Percentiles rank a stretch among this genome's conserved stretches.
These are phyloP conservation scores for Carassius carassius DNA, from an alignment of 2,113 vertebrate genomes.

Conservation along the genomic window DNA sequence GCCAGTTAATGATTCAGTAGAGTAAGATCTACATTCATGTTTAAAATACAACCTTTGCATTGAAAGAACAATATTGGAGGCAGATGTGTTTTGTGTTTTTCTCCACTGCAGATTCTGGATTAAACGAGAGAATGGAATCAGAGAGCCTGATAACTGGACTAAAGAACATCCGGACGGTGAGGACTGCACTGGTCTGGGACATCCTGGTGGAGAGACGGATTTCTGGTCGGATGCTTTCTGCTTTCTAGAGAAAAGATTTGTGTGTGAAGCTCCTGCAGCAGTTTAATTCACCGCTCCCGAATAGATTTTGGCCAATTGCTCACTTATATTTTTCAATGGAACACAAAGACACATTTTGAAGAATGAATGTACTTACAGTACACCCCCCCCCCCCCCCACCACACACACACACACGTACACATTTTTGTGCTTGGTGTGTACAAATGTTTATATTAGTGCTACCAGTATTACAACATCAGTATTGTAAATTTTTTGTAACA, in stretches of 20 bases:
- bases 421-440: too few relatives aligned
- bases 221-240: slow-evolving; percentile 40
- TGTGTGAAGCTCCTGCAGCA: slow-evolving; percentile 25
- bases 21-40: background rate
- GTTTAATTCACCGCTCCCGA: background rate
- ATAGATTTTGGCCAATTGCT: too few relatives aligned
- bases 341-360: too few relatives aligned
- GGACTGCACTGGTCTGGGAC: slow-evolving; percentile 29
- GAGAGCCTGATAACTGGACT: slow-evolving; percentile 45
- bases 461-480: too few relatives aligned
- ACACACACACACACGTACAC: too few relatives aligned
- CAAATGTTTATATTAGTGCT: too few relatives aligned
- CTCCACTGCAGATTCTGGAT: slow-evolving; percentile 29
- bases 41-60: too few relatives aligned
- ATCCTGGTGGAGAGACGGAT: background rate
- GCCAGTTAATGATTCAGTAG: background rate
- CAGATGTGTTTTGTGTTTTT: background rate
- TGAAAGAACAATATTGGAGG: background rate
- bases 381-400: too few relatives aligned
- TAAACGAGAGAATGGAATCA: background rate
- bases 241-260: slow-evolving; percentile 18
- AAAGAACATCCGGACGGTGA: background rate
- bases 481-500: too few relatives aligned
- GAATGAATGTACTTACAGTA: too few relatives aligned
- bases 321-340: too few relatives aligned